These are phyloP conservation scores for Cirrhinus molitorella DNA, from an alignment of 2,797 vertebrate species.

Conservation along the genomic window DNA sequence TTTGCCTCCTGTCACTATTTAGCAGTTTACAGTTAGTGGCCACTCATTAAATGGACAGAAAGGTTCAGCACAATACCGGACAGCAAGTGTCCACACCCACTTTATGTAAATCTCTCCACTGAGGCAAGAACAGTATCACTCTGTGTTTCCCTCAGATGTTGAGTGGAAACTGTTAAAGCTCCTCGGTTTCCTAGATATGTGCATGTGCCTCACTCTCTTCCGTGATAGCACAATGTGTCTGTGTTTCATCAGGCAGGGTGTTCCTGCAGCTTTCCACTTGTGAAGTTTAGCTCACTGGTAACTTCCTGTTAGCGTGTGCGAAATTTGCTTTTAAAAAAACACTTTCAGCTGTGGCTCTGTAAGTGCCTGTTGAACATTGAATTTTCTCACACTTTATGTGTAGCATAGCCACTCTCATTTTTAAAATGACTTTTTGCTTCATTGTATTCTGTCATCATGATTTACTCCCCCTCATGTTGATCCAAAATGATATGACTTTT, in stretches of 20 bases:
- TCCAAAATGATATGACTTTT: neutral
- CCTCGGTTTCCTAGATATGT: slow-evolving; percentile 40
- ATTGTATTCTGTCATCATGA: neutral
- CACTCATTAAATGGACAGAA: slow-evolving; percentile 43
- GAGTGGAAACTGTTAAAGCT: slow-evolving; percentile 45
- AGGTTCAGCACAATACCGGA: slow-evolving; percentile 6
- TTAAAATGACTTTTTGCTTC: neutral
- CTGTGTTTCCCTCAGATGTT: slow-evolving; percentile 22
- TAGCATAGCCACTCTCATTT: neutral
- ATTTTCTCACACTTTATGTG: slow-evolving; percentile 2
- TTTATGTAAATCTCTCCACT: slow-evolving; percentile 39
- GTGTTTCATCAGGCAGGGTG: slow-evolving; percentile 34
- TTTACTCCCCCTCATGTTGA: slow-evolving; percentile 13
- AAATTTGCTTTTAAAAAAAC: slow-evolving; percentile 15
- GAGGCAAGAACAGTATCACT: slow-evolving; percentile 48
- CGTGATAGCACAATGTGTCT: slow-evolving; percentile 37
- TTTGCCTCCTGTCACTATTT: slow-evolving; percentile 10
- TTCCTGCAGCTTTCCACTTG: slow-evolving; percentile 17
- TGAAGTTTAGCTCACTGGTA: slow-evolving; percentile 29
- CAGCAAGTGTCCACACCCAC: slow-evolving; percentile 31
- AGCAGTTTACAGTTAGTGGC: slow-evolving; percentile 35
- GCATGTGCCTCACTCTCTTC: slow-evolving; percentile 25
- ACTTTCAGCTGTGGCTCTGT: neutral
- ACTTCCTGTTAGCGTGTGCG: slow-evolving; percentile 13
- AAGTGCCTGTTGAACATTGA: neutral